phyloP scores from a whole-genome alignment of 2,113 vertebrate species.

The Athene noctua region DNA sequence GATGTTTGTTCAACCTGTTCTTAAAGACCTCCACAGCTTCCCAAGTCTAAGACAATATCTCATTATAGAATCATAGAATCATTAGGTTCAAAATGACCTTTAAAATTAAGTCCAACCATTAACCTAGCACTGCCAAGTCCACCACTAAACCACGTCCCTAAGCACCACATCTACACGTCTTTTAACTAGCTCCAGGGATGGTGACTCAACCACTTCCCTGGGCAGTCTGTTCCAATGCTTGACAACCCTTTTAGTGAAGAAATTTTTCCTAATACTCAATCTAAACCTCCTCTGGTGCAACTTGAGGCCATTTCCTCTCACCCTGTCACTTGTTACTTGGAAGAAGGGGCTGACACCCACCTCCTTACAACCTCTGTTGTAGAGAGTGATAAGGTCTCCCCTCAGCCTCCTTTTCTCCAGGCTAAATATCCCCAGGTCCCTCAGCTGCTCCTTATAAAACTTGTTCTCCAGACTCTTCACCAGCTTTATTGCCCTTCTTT shows the following conservation, averaged over 20 bases:
- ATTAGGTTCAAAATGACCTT: background rate
- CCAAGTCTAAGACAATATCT: background rate
- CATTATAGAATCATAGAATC: background rate
- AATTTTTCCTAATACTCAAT: background rate
- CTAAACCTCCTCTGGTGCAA: background rate
- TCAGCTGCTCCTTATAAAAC: background rate
- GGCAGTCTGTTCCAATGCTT: background rate
- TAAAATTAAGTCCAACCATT: background rate
- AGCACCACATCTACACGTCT: background rate
- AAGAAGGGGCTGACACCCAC: background rate
- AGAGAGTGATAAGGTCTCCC: background rate
- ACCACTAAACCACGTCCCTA: background rate
- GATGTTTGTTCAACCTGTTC: background rate
- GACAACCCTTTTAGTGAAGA: background rate
- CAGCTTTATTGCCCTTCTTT: background rate
- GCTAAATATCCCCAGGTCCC: background rate
- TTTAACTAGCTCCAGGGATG: background rate
- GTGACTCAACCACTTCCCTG: background rate
- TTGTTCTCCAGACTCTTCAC: background rate
- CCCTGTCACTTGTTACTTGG: background rate
- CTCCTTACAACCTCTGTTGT: background rate
- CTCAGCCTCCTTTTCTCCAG: background rate
- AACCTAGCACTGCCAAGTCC: background rate
- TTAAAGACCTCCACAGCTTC: background rate
- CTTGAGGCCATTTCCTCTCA: background rate